phyloP scores from a whole-genome alignment of 1,140 invertebrate species.

The Eumeta japonica region DNA sequence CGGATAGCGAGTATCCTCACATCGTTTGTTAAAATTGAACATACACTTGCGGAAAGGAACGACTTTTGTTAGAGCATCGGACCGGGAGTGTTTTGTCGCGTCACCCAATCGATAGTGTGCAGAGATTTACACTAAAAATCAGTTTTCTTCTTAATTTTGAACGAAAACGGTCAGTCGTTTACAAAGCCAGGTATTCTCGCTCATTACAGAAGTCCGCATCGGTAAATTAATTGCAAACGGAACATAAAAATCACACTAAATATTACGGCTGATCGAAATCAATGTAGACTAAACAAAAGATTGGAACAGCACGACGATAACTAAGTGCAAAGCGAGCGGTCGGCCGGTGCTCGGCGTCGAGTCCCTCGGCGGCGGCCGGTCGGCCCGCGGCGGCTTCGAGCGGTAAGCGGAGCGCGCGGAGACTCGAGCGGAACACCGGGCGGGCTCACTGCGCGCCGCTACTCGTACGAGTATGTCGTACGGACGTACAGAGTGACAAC shows the following conservation, averaged over 20 bases:
- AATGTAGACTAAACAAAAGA: slow-evolving; percentile 49
- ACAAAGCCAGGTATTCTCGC: no score
- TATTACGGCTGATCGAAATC: slow-evolving; percentile 48
- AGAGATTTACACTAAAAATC: no score
- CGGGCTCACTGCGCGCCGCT: slow-evolving; percentile 37
- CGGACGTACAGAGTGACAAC: slow-evolving; percentile 47
- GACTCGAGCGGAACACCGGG: slow-evolving; percentile 37
- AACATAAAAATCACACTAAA: slow-evolving; percentile 53
- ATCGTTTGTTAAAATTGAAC: no score
- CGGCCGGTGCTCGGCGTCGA: slow-evolving; percentile 33
- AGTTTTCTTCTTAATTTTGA: background rate
- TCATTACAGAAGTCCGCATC: slow-evolving; percentile 46
- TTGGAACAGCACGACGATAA: slow-evolving; percentile 53
- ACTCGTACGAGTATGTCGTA: no score
- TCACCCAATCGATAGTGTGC: slow-evolving; percentile 31
- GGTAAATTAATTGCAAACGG: slow-evolving; percentile 47
- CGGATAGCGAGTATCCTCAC: no score
- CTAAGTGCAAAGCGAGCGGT: slow-evolving; percentile 52
- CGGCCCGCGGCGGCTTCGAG: slow-evolving; percentile 20
- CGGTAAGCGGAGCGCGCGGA: slow-evolving; percentile 25
- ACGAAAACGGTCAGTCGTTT: no score
- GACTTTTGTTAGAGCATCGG: slow-evolving; percentile 29
- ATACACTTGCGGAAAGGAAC: background rate
- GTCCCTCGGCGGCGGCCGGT: slow-evolving; percentile 24
- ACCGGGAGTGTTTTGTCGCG: slow-evolving; percentile 15